These are phyloP conservation scores for Andricus curvator DNA, from an alignment of 2,888 invertebrate species.

Conservation along the genomic window DNA sequence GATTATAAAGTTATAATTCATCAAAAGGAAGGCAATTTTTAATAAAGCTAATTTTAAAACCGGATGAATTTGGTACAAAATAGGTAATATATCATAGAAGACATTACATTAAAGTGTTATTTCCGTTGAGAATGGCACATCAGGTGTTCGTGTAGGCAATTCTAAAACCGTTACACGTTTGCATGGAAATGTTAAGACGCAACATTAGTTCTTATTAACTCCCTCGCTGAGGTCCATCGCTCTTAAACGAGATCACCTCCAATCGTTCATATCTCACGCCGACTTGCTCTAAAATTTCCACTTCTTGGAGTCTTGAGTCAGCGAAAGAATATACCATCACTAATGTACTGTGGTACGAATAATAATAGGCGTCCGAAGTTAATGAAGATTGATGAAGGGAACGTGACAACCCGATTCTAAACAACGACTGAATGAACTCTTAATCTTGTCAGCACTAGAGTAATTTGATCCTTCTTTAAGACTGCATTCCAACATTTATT, in stretches of 20 bases:
- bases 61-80: neutral
- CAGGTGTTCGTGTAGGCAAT: neutral
- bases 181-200: neutral
- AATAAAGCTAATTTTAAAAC: too few species aligned
- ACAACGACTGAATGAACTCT: conserved; percentile 9
- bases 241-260: neutral
- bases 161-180: neutral
- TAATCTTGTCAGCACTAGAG: conserved; percentile 5
- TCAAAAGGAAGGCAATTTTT: too few species aligned
- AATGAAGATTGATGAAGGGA: conserved; percentile 25
- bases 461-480: neutral
- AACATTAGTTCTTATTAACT: neutral
- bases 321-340: neutral
- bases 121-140: neutral
- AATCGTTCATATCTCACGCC: conserved; percentile 13
- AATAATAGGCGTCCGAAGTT: conserved; percentile 26
- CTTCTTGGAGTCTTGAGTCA: conserved; percentile 12
- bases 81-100: neutral
- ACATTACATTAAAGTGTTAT: neutral
- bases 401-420: conserved; percentile 29
- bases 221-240: neutral
- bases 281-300: conserved; percentile 16
- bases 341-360: conserved; percentile 8
- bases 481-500: neutral
- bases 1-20: too few species aligned